phyloP scores from a whole-genome alignment of 2,797 vertebrate species.

The Poeciliopsis presidionis region DNA sequence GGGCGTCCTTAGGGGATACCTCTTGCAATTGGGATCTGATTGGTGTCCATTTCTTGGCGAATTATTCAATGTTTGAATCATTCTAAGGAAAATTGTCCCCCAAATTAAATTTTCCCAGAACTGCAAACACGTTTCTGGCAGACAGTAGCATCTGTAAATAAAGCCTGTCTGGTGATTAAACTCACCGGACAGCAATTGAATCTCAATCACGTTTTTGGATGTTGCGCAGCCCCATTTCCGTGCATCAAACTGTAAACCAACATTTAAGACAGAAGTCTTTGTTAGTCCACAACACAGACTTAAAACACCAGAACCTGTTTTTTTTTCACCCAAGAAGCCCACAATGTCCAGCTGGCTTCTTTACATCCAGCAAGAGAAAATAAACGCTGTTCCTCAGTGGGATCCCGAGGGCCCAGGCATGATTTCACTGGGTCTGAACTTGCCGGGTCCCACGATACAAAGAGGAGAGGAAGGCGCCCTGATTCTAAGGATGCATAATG shows the following conservation, averaged over 20 bases:
- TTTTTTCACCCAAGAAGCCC: neutral
- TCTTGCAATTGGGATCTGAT: no score
- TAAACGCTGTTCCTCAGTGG: slow-evolving; percentile 36
- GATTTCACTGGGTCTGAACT: slow-evolving; percentile 34
- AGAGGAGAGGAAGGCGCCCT: neutral
- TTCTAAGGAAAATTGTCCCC: no score
- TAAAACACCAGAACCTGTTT: slow-evolving; percentile 1
- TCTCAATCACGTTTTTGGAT: neutral
- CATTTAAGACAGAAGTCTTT: neutral
- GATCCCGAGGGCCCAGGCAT: slow-evolving; percentile 41
- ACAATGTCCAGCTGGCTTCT: slow-evolving; percentile 15
- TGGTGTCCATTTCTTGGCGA: no score
- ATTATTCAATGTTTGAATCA: no score
- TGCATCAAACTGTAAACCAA: neutral
- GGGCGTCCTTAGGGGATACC: no score
- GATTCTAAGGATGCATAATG: neutral
- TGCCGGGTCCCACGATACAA: neutral
- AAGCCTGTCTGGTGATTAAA: no score
- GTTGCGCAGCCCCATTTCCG: neutral
- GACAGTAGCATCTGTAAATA: no score
- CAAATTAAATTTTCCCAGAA: no score
- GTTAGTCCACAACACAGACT: no score
- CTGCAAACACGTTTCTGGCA: no score
- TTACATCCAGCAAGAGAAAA: slow-evolving; percentile 27
- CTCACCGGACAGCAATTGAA: no score